Base-by-base conservation (phyloP, 1,140 invertebrate species). In the Chrysopa pallens region DNA sequence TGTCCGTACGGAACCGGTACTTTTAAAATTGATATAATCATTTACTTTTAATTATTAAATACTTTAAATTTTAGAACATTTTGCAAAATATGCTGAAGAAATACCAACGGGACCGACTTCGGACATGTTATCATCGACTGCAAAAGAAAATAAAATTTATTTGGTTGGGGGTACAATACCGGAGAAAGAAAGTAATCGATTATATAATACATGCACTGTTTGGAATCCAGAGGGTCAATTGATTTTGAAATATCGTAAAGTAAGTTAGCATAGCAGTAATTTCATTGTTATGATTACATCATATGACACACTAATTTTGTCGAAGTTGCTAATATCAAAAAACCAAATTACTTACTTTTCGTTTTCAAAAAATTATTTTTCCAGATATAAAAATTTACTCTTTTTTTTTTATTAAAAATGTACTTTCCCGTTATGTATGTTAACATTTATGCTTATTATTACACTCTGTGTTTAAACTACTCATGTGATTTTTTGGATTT, bases 201-300 rank as follows among this genome's bases (percentile, higher is more conserved):
- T 88, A 8, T 96, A 81, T 55, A 97, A 97, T 56, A 94, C 92
- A 0, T 89, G 84, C 48, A 85, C 88, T 2, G 76, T 94, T 6
- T 96, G 85, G 81, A 74, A 76, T 52, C 77, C 78, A 1, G 59
- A 73, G 38, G 92, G 92, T 37, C 64, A 80, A 39, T 53, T 95
- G 27, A 63, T 87, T 39, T 75, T 70, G 0, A 76, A 76, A 52
- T 74, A 84, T 52, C 68, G 81, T 46, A 88, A 88, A 64, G 78
- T 76, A 56, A 46, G 13, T 54, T 44, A 28, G 7, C 27, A 38
- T 31, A 31, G 6, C n/a, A n/a, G n/a, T n/a, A n/a, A n/a, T n/a
- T n/a, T n/a, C n/a, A n/a, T n/a, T n/a, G n/a, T n/a, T n/a, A n/a
- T n/a, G n/a, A n/a, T n/a, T n/a, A n/a, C n/a, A n/a, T n/a, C n/a